Percentiles rank a stretch among this genome's conserved stretches.
These are phyloP conservation scores for Caenorhabditis drosophilae DNA, from an alignment of 2,888 invertebrate genomes.

Conservation along the genomic window DNA sequence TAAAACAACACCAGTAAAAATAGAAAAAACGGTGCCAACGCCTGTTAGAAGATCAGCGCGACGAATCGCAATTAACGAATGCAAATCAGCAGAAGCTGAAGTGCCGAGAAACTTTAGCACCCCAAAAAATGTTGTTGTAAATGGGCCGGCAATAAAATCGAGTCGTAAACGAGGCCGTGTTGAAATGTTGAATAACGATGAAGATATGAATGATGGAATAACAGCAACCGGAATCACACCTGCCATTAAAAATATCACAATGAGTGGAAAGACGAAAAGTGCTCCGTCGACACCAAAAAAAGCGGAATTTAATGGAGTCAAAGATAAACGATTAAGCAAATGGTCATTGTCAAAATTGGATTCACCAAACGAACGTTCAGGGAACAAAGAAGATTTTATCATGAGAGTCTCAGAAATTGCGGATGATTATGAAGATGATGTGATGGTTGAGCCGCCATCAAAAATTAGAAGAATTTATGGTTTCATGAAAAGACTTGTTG, in stretches of 20 bases:
- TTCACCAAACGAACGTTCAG: background rate
- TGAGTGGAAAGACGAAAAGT: constrained; percentile 9
- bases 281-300: constrained; percentile 31
- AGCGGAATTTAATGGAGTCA: background rate
- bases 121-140: no score
- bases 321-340: constrained; percentile 9
- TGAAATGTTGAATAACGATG: background rate
- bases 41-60: background rate
- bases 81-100: no score
- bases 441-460: constrained; percentile 37
- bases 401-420: constrained; percentile 20
- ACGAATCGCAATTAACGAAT: no score
- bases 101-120: no score
- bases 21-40: constrained; percentile 5
- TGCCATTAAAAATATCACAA: constrained; percentile 2
- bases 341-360: constrained; percentile 44
- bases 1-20: background rate
- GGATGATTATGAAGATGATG: constrained; percentile 22
- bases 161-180: constrained; percentile 2
- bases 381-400: constrained; percentile 14
- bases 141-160: no score
- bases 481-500: constrained; percentile 37
- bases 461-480: constrained; percentile 43
- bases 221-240: constrained; percentile 21
- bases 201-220: no score